Percentiles rank a stretch among this genome's conserved stretches.
Conservation (phyloP, 2,888 invertebrate species). For the Clivina fossor region DNA sequence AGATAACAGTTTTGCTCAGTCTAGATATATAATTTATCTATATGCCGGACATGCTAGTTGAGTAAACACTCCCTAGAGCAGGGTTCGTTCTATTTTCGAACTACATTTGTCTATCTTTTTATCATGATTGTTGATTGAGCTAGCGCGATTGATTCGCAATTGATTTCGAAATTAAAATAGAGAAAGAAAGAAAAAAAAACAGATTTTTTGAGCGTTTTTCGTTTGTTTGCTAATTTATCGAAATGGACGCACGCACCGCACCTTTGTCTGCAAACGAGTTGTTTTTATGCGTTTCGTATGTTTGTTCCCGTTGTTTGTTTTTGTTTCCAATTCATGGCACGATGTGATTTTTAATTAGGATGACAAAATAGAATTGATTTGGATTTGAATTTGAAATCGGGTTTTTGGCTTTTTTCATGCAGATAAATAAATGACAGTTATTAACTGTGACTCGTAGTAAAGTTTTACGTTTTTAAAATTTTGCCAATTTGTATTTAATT, state of each 20-base stretch:
- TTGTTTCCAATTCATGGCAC: slow-evolving; percentile 7
- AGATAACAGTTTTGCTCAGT: too few species aligned
- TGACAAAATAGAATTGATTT: slow-evolving; percentile 6
- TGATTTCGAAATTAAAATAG: too few species aligned
- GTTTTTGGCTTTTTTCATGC: too few species aligned
- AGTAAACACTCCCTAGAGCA: slow-evolving; percentile 25
- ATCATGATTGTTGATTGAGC: slow-evolving; percentile 23
- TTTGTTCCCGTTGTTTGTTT: slow-evolving; percentile 9
- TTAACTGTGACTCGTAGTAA: too few species aligned
- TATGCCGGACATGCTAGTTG: slow-evolving; percentile 22
- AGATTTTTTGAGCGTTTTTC: slow-evolving; percentile 25
- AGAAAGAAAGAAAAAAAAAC: too few species aligned
- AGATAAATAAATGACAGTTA: too few species aligned
- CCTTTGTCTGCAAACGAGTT: slow-evolving; percentile 16
- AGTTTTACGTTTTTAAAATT: too few species aligned
- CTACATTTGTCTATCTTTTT: slow-evolving; percentile 27
- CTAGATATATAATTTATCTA: too few species aligned
- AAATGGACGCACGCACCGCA: slow-evolving; percentile 23
- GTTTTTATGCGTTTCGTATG: too few species aligned
- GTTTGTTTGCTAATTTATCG: slow-evolving; percentile 25
- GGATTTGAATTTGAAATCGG: too few species aligned
- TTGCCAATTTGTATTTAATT: too few species aligned
- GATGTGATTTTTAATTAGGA: slow-evolving; percentile 25
- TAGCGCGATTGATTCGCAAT: slow-evolving; percentile 29
- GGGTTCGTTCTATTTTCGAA: not conserved